Percentiles rank a stretch among this genome's conserved stretches.
Conservation (phyloP, 2,888 invertebrate genomes). For the Agrotis segetum region DNA sequence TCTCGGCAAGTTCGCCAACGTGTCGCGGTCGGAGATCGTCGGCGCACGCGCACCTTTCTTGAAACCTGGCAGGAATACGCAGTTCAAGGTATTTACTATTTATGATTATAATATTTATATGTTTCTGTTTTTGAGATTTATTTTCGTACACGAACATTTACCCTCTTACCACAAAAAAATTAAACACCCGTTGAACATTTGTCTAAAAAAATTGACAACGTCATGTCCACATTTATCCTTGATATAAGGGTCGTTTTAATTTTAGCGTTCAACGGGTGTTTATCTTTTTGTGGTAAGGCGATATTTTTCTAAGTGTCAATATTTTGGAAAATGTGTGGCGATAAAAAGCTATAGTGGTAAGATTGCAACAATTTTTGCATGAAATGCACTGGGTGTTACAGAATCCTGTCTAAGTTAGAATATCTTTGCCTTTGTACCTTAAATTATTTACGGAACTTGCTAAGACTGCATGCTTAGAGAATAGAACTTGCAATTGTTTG, state of each 20-base stretch:
- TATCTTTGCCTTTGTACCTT: slow-evolving; percentile 15
- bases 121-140: not conserved
- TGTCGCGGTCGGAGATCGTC: slow-evolving; percentile 95
- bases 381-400: not conserved
- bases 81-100: slow-evolving; percentile 93
- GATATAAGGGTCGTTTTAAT: too few relatives aligned
- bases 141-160: not conserved
- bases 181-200: too few relatives aligned
- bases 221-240: too few relatives aligned
- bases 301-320: not conserved
- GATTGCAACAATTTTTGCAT: not conserved
- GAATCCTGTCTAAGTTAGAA: not conserved
- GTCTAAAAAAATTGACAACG: too few relatives aligned
- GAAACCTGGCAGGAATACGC: slow-evolving; percentile 98
- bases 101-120: too few relatives aligned
- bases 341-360: not conserved
- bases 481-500: slow-evolving; percentile 31
- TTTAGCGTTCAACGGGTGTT: too few relatives aligned
- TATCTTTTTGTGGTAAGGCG: too few relatives aligned
- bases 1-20: slow-evolving; percentile 95
- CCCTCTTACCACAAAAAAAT: too few relatives aligned
- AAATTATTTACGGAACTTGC: slow-evolving; percentile 13
- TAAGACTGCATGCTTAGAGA: slow-evolving; percentile 24
- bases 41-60: slow-evolving; percentile 97
- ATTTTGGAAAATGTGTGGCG: not conserved